phyloP scores from a whole-genome alignment of 2,888 invertebrate genomes.

The Calameuta pallipes region DNA sequence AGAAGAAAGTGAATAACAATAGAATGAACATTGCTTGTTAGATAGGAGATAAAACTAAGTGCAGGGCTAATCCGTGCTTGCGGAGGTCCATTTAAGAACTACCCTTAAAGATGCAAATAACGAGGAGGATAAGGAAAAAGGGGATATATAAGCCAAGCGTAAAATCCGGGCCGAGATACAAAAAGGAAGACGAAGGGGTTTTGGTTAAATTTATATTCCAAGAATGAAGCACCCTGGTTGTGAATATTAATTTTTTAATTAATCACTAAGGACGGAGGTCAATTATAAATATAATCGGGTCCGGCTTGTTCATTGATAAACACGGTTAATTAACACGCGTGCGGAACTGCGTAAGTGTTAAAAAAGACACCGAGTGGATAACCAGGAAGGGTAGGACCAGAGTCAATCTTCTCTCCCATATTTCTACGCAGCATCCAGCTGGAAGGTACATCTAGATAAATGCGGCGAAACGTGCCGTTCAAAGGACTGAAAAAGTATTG shows the following conservation, averaged over 20 bases:
- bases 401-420: constrained; percentile 53
- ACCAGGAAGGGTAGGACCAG: constrained; percentile 25
- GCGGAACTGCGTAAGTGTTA: constrained; percentile 4
- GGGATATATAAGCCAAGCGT: neutral
- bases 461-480: constrained; percentile 58
- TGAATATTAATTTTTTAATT: neutral
- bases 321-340: neutral
- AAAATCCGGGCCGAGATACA: neutral
- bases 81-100: neutral
- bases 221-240: neutral
- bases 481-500: constrained; percentile 39
- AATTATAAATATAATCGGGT: neutral
- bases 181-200: neutral
- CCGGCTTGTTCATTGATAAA: neutral
- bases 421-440: constrained; percentile 50
- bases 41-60: neutral
- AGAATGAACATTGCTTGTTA: neutral
- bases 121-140: neutral
- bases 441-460: constrained; percentile 63
- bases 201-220: neutral
- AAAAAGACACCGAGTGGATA: neutral
- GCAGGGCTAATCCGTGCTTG: neutral
- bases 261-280: neutral
- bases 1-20: neutral
- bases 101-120: neutral